Evolutionary conservation across 2,113 vertebrate genomes (phyloP), one percentile per base, ranked within the genome.

Genomic region (Brienomyrus longianalis): DNA sequence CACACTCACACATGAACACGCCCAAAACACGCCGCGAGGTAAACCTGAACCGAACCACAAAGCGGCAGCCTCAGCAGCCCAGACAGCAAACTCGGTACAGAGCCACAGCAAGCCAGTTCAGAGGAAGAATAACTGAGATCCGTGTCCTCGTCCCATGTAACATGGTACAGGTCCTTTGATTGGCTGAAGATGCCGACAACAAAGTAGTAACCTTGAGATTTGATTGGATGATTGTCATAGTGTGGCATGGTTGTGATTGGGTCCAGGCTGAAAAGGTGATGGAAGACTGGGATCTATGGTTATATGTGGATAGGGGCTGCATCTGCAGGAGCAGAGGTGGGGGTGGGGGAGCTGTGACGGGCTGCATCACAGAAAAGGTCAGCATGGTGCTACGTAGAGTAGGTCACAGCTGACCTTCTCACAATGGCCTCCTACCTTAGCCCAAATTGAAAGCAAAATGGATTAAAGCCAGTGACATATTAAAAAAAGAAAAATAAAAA

Each of bases 131-230:
- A 93, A 90, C 91, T 83, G 92, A 91, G 92, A 92, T 56, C 77
- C 10, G 9, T 47, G 83, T n/a, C 48, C 5, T 89, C 35, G 7
- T 59, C 50, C n/a, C n/a, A n/a, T n/a, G 84, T 31, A 35, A 50
- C 48, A 27, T 66, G 27, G 23, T 52, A 50, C n/a, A 21, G 21
- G 45, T 43, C 39, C 83, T 84, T 47, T 84, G 45, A 84, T 84
- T 84, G 83, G 83, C 83, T 84, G 83, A 84, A 23, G 17, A 86
- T 19, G 94, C 93, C 45, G 90, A 87, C 89, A 92, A 52, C 90
- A 94, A 93, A 93, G 93, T 93, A 92, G 95, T 93, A 93, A 91
- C 93, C 90, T 93, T 92, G 93, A 93, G 93, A 93, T 93, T 93
- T 92, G 92, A 93, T 90, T 88, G 91, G 90, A 90, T 92, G 93